Base-by-base conservation (phyloP, 1,140 invertebrate genomes). In the Araneus ventricosus region DNA sequence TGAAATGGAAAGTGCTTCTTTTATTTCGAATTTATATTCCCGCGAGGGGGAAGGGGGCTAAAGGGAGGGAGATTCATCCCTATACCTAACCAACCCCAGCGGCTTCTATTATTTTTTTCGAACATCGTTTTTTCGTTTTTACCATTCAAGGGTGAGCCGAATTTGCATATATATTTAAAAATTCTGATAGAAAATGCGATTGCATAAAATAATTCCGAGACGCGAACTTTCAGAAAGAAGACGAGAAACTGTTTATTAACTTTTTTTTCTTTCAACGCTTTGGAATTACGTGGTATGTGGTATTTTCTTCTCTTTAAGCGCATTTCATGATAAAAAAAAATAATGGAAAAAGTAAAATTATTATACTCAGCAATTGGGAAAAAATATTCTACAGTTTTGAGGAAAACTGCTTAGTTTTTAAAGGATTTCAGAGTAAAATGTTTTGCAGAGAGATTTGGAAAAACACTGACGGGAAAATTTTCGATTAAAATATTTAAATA, bases 151-250 rank as follows among this genome's bases (percentile, higher is more conserved):
- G 30, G 80, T 39, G 85, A 45, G 34, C 52, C 24, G 85, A 87
- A 87, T 87, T 87, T 87, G 85, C 85, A 87, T 87, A 87, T 87
- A 87, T 87, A 87, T 87, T 87, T 87, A 87, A 87, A 87, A 87
- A 61, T 59, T 59, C 59, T 61, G 85, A 63, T 59, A n/a, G 59
- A 57, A 84, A 84, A 84, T 84, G 45, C 80, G 80, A 84, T 84
- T 84, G 80, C 39, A 84, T 75, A 75, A 75, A 75, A 75, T 75
- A 75, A 75, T 75, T 75, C 30, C 27, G 34, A 75, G 30, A 75
- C 8, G 8, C 8, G 30, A 75, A 30, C 27, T 34, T 34, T 22
- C 10, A 75, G 30, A 37, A 75, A 5, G 63, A 27, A 5, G 30
- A 37, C 30, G 67, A 75, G 67, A 75, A 75, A 75, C 27, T 75